Evolutionary conservation across 2,797 vertebrate genomes (phyloP), one percentile per base, ranked within the genome.

Genomic region (Alectoris magna): DNA sequence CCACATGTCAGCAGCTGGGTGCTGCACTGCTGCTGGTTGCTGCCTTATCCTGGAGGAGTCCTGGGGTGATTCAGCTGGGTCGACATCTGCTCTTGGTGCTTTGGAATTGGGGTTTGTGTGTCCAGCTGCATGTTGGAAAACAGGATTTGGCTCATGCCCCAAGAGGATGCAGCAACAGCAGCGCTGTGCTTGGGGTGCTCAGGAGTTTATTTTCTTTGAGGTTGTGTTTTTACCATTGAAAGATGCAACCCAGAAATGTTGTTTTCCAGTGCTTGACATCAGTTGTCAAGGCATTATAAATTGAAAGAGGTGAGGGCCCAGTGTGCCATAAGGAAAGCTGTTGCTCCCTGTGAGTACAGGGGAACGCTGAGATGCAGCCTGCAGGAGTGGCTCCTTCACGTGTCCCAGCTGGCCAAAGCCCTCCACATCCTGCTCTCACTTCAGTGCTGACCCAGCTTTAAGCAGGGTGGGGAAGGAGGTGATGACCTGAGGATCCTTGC

Each of bases 21-120:
- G 55, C 34, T 27, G 44, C 10, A 64, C 74, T 75, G 90, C 82
- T 82, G 78, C 87, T 96, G 90, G 85, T 93, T 96, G 77, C 81
- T 49, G 88, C 86, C 69, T 84, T 78, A 72, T 96, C 59, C 63
- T 59, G 24, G 41, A 87, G 75, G 74, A 91, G 60, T 51, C 76
- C 62, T 58, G 41, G 55, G 56, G 75, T 95, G 92, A 91, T 91
- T 94, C 84, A 64, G 91, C 59, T 91, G 70, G 75, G 62, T 58
- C 0, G 4, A 93, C 84, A 80, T 93, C 82, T 94, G 95, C 15
- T 88, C 77, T 88, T n/a, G 90, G 48, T 91, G 77, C 87, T 71
- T 68, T 80, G 90, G 77, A 91, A 51, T 31, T 1, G 8, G 73
- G 79, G 70, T 84, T 62, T 59, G 74, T 79, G n/a, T 16, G 76